Conservation (phyloP, 2,797 vertebrate genomes). For the Amblyopsis hoosieri region DNA sequence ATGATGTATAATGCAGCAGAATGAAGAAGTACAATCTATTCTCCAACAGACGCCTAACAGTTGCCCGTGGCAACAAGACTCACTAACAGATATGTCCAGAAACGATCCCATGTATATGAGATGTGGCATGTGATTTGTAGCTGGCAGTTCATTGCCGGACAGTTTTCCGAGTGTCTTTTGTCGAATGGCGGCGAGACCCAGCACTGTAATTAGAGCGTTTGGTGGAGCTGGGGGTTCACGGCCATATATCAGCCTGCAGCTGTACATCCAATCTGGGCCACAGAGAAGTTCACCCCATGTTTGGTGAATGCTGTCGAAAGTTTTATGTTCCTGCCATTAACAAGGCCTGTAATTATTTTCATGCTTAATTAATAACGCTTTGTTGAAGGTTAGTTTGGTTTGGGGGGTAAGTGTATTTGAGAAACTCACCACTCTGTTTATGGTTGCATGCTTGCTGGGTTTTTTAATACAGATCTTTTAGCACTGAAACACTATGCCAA, state of each 20-base stretch:
- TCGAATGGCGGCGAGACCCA: slow-evolving; percentile 64
- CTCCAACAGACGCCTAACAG: slow-evolving; percentile 30
- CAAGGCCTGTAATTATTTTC: slow-evolving; percentile 76
- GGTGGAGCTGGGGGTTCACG: slow-evolving; percentile 65
- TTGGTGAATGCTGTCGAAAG: slow-evolving; percentile 73
- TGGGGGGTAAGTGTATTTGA: no score
- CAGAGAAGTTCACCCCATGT: slow-evolving; percentile 57
- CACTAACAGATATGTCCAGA: slow-evolving; percentile 55
- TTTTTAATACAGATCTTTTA: no score
- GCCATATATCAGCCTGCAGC: slow-evolving; percentile 76
- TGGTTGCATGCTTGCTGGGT: no score
- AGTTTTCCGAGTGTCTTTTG: slow-evolving; percentile 68
- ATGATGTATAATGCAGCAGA: no score
- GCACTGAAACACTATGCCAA: no score
- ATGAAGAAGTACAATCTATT: slow-evolving; percentile 2
- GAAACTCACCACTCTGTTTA: no score
- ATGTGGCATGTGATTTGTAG: slow-evolving; percentile 66
- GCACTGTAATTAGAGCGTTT: slow-evolving; percentile 77
- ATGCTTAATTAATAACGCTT: slow-evolving; percentile 68
- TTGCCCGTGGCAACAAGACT: slow-evolving; percentile 20
- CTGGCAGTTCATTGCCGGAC: slow-evolving; percentile 48
- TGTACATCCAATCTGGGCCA: slow-evolving; percentile 63
- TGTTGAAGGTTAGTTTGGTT: slow-evolving; percentile 19
- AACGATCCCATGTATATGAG: slow-evolving; percentile 32
- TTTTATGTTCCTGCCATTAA: slow-evolving; percentile 74